Evolutionary conservation across 2,797 vertebrate genomes (phyloP).

Genomic region (Pipistrellus nathusii): DNA sequence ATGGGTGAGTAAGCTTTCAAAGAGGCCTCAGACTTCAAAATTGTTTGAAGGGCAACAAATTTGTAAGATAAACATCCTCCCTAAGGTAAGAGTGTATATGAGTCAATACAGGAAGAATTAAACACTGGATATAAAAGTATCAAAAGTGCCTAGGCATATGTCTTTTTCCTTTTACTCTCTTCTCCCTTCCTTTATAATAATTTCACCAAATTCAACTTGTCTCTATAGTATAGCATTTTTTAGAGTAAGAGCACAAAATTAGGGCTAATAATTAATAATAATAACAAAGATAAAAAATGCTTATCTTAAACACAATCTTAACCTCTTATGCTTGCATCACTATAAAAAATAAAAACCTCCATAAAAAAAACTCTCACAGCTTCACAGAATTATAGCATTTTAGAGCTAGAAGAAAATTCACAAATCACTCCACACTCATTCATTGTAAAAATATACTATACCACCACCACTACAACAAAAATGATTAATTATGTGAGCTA

Average conservation of each 20-base stretch:
- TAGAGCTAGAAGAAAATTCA: background rate
- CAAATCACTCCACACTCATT: background rate
- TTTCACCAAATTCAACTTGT: background rate
- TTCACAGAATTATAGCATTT: constrained; percentile 1
- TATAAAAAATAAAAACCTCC: constrained; percentile 10
- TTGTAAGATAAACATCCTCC: constrained; percentile 32
- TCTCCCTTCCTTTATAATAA: constrained; percentile 8
- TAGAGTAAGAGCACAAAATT: background rate
- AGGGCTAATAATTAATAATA: background rate
- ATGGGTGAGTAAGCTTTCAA: constrained; percentile 37
- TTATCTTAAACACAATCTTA: constrained; percentile 7
- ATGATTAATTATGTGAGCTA: background rate
- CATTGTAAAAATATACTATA: background rate
- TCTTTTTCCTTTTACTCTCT: background rate
- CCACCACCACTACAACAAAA: background rate
- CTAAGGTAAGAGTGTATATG: background rate
- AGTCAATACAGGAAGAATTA: constrained; percentile 10
- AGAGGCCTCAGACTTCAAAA: constrained; percentile 45
- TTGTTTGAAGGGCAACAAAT: background rate
- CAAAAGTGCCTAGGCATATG: background rate
- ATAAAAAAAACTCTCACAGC: background rate
- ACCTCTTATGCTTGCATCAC: background rate
- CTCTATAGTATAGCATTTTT: background rate
- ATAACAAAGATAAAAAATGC: background rate
- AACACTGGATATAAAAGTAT: constrained; percentile 32